phyloP scores from a whole-genome alignment of 2,888 invertebrate species.

The Ctenicera cuprea region DNA sequence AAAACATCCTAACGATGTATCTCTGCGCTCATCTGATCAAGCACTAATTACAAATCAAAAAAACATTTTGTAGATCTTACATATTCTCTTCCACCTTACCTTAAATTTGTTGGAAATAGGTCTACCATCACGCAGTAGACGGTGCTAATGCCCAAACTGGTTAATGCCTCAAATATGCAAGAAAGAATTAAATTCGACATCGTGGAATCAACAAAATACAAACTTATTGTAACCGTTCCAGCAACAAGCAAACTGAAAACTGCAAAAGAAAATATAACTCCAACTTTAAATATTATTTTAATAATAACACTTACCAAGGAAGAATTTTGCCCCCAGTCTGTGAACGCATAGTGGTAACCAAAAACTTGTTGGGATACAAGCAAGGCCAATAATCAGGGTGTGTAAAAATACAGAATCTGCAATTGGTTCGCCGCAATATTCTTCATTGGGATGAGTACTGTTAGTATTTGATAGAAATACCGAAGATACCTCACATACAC shows the following conservation, averaged over 20 bases:
- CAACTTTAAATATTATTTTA: background rate
- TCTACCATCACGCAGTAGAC: conserved; percentile 89
- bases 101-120: conserved; percentile 87
- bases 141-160: conserved; percentile 86
- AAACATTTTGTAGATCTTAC: no score
- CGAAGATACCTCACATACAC: conserved; percentile 86
- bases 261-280: conserved; percentile 67
- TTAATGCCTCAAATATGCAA: conserved; percentile 86
- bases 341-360: conserved; percentile 88
- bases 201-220: conserved; percentile 85
- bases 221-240: conserved; percentile 82
- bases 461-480: conserved; percentile 75
- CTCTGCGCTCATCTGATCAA: background rate
- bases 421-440: conserved; percentile 79
- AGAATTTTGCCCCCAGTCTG: conserved; percentile 87
- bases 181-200: conserved; percentile 84
- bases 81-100: no score
- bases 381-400: conserved; percentile 86
- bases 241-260: conserved; percentile 86
- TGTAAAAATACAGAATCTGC: conserved; percentile 83
- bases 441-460: conserved; percentile 70
- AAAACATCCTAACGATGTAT: background rate
- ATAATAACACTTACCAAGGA: conserved; percentile 78
- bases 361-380: conserved; percentile 87
- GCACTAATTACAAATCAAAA: background rate